Percentiles rank a stretch among this genome's conserved stretches.
These are phyloP conservation scores for Mionectes macconnelli DNA, from an alignment of 2,113 vertebrate genomes.

Conservation along the genomic window DNA sequence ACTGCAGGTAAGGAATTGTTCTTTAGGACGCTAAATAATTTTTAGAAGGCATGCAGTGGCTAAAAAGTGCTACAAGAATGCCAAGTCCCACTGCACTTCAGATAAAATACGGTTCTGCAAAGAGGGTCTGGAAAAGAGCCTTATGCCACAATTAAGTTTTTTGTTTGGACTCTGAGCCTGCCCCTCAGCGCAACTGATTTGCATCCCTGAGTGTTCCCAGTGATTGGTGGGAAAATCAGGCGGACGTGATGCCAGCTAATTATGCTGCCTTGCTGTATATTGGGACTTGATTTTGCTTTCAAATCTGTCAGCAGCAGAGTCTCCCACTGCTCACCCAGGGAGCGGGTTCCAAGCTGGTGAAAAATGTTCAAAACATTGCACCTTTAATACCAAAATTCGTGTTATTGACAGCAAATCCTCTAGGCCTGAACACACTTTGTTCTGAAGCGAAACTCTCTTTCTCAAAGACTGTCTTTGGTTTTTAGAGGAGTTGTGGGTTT, in stretches of 20 bases:
- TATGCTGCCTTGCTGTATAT: background rate
- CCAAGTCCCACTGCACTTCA: background rate
- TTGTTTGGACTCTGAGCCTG: constrained; percentile 34
- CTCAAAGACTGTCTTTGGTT: background rate
- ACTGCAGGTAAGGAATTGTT: background rate
- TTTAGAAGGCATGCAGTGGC: background rate
- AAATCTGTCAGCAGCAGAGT: background rate
- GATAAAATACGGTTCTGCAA: constrained; percentile 10
- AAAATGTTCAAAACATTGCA: background rate
- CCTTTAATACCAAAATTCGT: constrained; percentile 18
- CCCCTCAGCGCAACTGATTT: constrained; percentile 17
- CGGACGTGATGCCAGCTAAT: constrained; percentile 30
- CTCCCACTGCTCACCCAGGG: fast-evolving
- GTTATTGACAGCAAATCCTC: background rate
- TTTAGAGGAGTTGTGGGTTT: constrained; percentile 39
- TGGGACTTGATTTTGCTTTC: constrained; percentile 13
- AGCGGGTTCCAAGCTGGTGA: background rate
- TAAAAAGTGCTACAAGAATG: background rate
- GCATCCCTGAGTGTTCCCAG: background rate
- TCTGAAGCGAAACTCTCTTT: constrained; percentile 41
- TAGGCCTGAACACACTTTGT: background rate
- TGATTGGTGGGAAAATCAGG: constrained; percentile 43
- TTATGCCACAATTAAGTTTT: constrained; percentile 34
- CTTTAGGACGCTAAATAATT: constrained; percentile 4
- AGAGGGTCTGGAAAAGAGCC: constrained; percentile 34